Conservation (phyloP, 2,888 invertebrate genomes). For the Campoplex nolae region DNA sequence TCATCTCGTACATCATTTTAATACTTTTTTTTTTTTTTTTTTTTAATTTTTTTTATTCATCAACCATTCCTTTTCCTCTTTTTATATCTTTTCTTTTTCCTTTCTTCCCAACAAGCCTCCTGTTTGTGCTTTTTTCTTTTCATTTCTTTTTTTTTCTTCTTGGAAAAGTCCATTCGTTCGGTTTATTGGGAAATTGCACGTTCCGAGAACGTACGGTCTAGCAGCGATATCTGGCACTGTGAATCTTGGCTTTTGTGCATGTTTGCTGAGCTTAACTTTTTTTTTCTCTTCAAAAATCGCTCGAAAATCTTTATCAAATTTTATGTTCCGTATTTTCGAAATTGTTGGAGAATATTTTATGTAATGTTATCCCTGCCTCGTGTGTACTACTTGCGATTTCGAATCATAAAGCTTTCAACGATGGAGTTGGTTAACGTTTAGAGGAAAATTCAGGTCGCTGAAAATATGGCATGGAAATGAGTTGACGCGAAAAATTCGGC, state of each 20-base stretch:
- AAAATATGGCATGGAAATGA: conserved; percentile 23
- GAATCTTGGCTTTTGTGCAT: neutral
- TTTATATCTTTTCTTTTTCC: no score
- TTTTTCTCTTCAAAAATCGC: neutral
- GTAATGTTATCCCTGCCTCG: neutral
- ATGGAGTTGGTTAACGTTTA: neutral
- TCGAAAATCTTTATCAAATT: neutral
- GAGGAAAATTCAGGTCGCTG: neutral
- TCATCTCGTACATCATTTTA: neutral
- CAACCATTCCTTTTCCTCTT: neutral
- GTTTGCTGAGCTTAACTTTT: neutral
- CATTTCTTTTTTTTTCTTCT: neutral
- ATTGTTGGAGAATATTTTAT: neutral
- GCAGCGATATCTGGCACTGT: neutral
- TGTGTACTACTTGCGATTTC: neutral
- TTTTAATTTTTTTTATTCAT: neutral
- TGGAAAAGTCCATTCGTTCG: neutral
- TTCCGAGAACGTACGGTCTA: conserved; percentile 18
- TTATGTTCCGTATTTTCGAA: neutral
- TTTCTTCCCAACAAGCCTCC: no score
- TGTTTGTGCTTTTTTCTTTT: no score
- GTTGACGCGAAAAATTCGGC: conserved; percentile 8
- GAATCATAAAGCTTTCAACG: neutral
- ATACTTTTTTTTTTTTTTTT: no score
- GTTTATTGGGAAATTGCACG: neutral